Conservation (phyloP, 2,888 invertebrate genomes). For the Gastrophysa polygoni region DNA sequence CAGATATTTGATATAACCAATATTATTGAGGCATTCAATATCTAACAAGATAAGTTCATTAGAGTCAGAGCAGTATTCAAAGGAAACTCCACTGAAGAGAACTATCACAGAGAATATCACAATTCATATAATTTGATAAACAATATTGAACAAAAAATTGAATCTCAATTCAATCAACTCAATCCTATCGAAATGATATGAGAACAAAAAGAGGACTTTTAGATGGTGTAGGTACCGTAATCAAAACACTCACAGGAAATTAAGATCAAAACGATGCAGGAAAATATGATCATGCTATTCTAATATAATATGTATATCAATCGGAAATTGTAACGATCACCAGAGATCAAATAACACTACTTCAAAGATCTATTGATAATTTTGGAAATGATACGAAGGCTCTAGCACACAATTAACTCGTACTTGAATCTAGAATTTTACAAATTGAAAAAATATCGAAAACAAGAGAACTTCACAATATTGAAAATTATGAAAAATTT, state of each 20-base stretch:
- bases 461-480: background rate
- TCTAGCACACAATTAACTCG: constrained; percentile 2
- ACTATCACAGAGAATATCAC: background rate
- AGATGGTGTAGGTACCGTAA: constrained; percentile 27
- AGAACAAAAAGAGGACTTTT: constrained; percentile 27
- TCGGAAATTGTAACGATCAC: too few relatives aligned
- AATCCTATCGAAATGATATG: too few relatives aligned
- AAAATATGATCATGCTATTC: too few relatives aligned
- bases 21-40: constrained; percentile 14
- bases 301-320: too few relatives aligned
- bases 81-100: too few relatives aligned
- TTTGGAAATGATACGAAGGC: too few relatives aligned
- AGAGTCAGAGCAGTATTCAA: too few relatives aligned
- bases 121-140: background rate
- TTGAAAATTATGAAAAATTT: background rate
- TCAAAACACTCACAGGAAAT: constrained; percentile 21
- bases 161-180: constrained; percentile 3
- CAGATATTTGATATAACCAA: constrained; percentile 22
- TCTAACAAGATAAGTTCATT: too few relatives aligned
- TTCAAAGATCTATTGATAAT: too few relatives aligned
- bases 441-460: background rate
- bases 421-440: background rate
- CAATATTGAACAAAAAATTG: constrained; percentile 12
- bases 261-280: constrained; percentile 17
- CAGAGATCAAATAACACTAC: too few relatives aligned